Evolutionary conservation across 2,113 vertebrate genomes (phyloP), one percentile per base, ranked within the genome.

Genomic region (Zeus faber): DNA sequence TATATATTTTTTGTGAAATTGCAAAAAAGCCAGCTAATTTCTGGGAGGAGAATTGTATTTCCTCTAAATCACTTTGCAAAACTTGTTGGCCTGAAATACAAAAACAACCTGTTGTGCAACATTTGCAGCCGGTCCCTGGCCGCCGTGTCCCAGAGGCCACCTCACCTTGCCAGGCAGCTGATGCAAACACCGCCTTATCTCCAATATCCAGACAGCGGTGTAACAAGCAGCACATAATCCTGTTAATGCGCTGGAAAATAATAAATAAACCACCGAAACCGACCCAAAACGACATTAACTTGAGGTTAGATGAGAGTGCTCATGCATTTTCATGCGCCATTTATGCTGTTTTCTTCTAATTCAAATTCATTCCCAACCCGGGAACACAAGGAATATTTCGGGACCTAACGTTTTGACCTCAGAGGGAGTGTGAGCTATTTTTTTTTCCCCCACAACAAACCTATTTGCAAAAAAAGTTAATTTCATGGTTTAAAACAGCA

Each of bases 161-260:
- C 60, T 62, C 46, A 60, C 60, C 73, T 76, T 54, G 41, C 58
- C 64, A 50, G 65, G 63, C 74, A 43, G 45, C 20, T 63, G 21
- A 51, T 59, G 21, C 13, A 27, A 31, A 9, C 31, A 41, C 67
- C 46, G 56, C 54, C 81, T 87, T 89, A 89, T 89, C 85, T 37
- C 54, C 45, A 54, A 72, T 69, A 77, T 31, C 70, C 87, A 89
- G 84, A 81, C 84, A 62, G 41, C 51, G 46, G 44, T 61, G 35
- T 76, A 73, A 80, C 82, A 84, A 83, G 81, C 78, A 79, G 67
- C 62, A 70, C 49, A 58, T 87, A 87, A 89, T 87, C 87, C 85
- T 81, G 81, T 89, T 86, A 88, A 48, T n/a, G n/a, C 54, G 75
- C 60, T 51, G 66, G 18, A 56, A 14, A 37, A 37, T 14, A 37